phyloP scores from a whole-genome alignment of 2,113 vertebrate genomes.

The Fregata magnificens region DNA sequence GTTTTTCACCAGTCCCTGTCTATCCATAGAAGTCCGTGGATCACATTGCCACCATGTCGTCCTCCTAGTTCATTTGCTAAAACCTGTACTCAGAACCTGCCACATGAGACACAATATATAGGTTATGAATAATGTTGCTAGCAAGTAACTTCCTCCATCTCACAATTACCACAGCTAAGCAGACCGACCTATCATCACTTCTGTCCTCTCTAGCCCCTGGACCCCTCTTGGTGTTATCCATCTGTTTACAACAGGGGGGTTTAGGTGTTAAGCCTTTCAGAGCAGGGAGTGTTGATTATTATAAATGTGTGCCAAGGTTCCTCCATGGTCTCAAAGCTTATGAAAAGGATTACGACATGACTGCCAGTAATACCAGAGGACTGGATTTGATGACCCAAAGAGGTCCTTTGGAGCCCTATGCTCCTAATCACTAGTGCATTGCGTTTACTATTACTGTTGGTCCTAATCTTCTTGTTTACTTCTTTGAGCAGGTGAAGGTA shows the following conservation, averaged over 20 bases:
- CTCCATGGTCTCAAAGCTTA: neutral
- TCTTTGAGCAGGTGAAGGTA: neutral
- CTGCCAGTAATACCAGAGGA: neutral
- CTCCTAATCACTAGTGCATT: neutral
- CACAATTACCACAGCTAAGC: neutral
- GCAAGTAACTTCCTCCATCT: neutral
- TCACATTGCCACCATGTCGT: neutral
- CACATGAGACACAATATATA: neutral
- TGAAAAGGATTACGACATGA: neutral
- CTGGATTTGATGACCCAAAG: neutral
- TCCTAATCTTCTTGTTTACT: neutral
- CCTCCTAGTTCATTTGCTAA: neutral
- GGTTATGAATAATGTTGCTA: neutral
- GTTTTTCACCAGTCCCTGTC: neutral
- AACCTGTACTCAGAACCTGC: neutral
- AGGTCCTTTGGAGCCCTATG: neutral
- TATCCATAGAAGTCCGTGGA: neutral
- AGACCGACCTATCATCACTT: neutral
- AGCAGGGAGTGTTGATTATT: neutral
- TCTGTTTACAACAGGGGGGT: neutral
- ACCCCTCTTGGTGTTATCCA: neutral
- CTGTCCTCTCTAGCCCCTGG: neutral
- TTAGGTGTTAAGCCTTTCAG: neutral
- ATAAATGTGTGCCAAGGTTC: neutral
- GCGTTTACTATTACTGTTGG: neutral